A percentile compares a stretch with the other conserved stretches of the same genome.
These are phyloP conservation scores for Cantharis rufa DNA, from an alignment of 2,888 invertebrate genomes.

Conservation along the genomic window DNA sequence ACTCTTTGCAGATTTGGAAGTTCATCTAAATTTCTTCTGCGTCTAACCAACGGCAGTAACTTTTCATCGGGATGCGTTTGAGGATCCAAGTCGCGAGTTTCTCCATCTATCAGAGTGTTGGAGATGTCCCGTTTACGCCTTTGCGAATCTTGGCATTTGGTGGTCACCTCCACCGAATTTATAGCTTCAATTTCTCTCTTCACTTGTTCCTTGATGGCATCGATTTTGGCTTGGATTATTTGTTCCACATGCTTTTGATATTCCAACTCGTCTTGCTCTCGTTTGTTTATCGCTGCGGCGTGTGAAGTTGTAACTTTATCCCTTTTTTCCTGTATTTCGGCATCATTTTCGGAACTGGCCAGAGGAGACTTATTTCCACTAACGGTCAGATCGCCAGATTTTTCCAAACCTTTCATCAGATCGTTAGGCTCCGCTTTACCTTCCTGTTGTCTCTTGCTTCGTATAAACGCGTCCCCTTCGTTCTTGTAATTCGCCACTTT, in stretches of 20 bases:
- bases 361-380: conserved; percentile 43
- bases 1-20: background rate
- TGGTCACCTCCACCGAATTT: conserved; percentile 11
- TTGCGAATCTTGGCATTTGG: conserved; percentile 14
- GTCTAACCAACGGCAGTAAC: conserved; percentile 43
- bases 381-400: conserved; percentile 42
- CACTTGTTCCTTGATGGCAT: conserved; percentile 52
- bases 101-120: conserved; percentile 44
- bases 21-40: conserved; percentile 37
- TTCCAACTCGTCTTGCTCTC: conserved; percentile 36
- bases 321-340: conserved; percentile 24
- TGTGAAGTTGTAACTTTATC: conserved; percentile 5
- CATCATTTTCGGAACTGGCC: conserved; percentile 29
- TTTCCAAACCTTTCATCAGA: conserved; percentile 40
- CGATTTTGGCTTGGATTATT: conserved; percentile 51
- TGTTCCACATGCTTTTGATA: conserved; percentile 46
- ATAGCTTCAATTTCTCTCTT: conserved; percentile 48
- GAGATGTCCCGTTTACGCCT: conserved; percentile 42
- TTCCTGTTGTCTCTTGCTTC: conserved; percentile 33
- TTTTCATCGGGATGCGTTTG: conserved; percentile 38
- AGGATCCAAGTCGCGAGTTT: conserved; percentile 47
- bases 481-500: conserved; percentile 35
- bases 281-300: conserved; percentile 21
- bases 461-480: conserved; percentile 36
- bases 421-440: conserved; percentile 29